Evolutionary conservation across 2,797 vertebrate genomes (phyloP), one percentile per base, ranked within the genome.

Genomic region (Zenarchopterus dispar): DNA sequence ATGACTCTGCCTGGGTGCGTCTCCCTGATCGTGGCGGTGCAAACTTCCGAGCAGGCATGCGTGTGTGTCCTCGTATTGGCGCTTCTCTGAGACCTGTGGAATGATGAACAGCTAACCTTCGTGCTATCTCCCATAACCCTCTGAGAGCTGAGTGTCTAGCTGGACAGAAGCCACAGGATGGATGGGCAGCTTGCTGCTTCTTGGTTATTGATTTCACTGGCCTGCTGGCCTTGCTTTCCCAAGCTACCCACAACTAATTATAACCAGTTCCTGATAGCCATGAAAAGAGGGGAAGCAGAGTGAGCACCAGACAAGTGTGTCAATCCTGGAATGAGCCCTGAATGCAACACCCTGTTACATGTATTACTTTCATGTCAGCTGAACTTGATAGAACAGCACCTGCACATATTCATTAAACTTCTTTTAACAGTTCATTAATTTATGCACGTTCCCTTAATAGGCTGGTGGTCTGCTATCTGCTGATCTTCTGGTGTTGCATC

Each of bases 161-260:
- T 77, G 75, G 81, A 86, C 49, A 50, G 75, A 78, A 78, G 85
- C 86, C 69, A 74, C 61, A 55, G 70, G 80, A 91, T 88, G 84
- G 84, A 91, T 89, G 86, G 78, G 67, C 76, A 71, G 82, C 70
- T 78, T 33, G 49, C 84, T 77, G 72, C 77, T 50, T 73, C 69
- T 79, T 8, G 7, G 50, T 73, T 90, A 91, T 90, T 79, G 87
- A 92, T 93, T 90, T 73, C 7, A 18, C 65, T 61, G 78, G 66
- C 68, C 84, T 75, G 67, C 66, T 84, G 84, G 84, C 82, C 82
- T 76, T 67, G 76, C 80, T 79, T 75, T 62, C 52, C 62, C 22
- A 19, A 56, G 75, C 80, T 69, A 66, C 81, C 82, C 78, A 81
- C 79, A 65, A 85, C 85, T 71, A 87, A 89, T 86, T 88, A 84